These are phyloP conservation scores for Choristoneura rosaceana DNA, from an alignment of 2,888 invertebrate genomes.

Conservation along the genomic window DNA sequence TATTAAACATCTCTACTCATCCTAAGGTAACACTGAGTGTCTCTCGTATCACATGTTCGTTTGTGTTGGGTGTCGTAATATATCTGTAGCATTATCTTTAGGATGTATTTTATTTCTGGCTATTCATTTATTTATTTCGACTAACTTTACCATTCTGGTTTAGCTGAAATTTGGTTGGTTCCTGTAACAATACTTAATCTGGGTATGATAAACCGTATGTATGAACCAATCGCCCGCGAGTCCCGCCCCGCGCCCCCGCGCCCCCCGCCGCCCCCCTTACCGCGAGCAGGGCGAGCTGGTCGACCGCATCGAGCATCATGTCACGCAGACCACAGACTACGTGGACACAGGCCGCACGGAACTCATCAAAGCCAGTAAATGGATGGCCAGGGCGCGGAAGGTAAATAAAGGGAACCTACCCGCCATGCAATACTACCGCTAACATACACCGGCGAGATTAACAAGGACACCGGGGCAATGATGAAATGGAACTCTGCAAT, in stretches of 20 bases:
- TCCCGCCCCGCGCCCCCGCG: slow-evolving; percentile 56
- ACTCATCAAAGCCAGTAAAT: slow-evolving; percentile 91
- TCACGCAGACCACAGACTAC: slow-evolving; percentile 93
- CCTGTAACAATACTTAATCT: slow-evolving; percentile 63
- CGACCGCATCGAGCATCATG: slow-evolving; percentile 97
- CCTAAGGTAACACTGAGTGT: slow-evolving; percentile 58
- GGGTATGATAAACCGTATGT: slow-evolving; percentile 70
- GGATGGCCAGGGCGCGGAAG: slow-evolving; percentile 95
- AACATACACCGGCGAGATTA: slow-evolving; percentile 1
- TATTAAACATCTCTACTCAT: slow-evolving; percentile 11
- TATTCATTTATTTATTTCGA: slow-evolving; percentile 28
- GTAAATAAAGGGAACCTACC: slow-evolving; percentile 77
- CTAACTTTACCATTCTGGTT: slow-evolving; percentile 65
- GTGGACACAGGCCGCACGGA: slow-evolving; percentile 92
- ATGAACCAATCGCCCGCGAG: slow-evolving; percentile 81
- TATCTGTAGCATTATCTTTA: slow-evolving; percentile 50
- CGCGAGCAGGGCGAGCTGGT: slow-evolving; percentile 95
- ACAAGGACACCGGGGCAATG: slow-evolving; percentile 22
- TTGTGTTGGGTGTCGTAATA: slow-evolving; percentile 49
- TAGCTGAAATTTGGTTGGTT: slow-evolving; percentile 66
- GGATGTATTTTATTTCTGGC: slow-evolving; percentile 39
- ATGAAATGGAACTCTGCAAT: slow-evolving; percentile 3
- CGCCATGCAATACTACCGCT: background rate
- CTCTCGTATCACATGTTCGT: slow-evolving; percentile 56
- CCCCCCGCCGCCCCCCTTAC: slow-evolving; percentile 74